A percentile compares a stretch with the other conserved stretches of the same genome.
Evolutionary conservation across 2,797 vertebrate genomes (phyloP).

Genomic region (Echiichthys vipera): DNA sequence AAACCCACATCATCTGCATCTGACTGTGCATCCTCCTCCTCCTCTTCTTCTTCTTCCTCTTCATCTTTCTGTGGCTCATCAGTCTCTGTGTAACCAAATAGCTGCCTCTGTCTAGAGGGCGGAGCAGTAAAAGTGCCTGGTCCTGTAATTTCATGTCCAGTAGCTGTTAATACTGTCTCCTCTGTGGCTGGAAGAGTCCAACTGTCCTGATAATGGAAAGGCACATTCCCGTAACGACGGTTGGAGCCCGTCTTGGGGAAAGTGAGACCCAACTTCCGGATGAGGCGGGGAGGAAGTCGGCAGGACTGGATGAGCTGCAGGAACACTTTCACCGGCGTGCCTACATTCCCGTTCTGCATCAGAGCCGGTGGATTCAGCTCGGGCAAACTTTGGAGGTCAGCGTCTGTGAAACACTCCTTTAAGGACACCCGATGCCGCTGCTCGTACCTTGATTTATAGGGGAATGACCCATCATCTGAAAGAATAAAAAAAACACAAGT

Average conservation of each 20-base stretch:
- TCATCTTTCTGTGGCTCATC: conserved; percentile 55
- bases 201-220: conserved; percentile 87
- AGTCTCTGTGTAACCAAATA: conserved; percentile 30
- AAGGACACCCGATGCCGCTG: conserved; percentile 67
- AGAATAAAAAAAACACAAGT: background rate
- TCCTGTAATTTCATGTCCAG: conserved; percentile 85
- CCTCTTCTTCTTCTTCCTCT: conserved; percentile 65
- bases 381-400: conserved; percentile 85
- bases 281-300: conserved; percentile 90
- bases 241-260: conserved; percentile 91
- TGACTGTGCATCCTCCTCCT: conserved; percentile 78
- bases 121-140: conserved; percentile 55
- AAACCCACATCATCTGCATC: conserved; percentile 89
- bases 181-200: conserved; percentile 73
- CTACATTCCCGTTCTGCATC: conserved; percentile 95
- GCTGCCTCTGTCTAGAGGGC: background rate
- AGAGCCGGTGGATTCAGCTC: conserved; percentile 93
- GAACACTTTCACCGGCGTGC: conserved; percentile 90
- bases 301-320: conserved; percentile 94
- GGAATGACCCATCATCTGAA: conserved; percentile 80
- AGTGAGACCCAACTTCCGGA: conserved; percentile 90
- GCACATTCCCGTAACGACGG: conserved; percentile 93
- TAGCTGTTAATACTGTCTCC: conserved; percentile 89
- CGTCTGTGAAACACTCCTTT: conserved; percentile 81
- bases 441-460: conserved; percentile 85